phyloP scores from a whole-genome alignment of 2,888 invertebrate genomes.

The Idaea biselata region DNA sequence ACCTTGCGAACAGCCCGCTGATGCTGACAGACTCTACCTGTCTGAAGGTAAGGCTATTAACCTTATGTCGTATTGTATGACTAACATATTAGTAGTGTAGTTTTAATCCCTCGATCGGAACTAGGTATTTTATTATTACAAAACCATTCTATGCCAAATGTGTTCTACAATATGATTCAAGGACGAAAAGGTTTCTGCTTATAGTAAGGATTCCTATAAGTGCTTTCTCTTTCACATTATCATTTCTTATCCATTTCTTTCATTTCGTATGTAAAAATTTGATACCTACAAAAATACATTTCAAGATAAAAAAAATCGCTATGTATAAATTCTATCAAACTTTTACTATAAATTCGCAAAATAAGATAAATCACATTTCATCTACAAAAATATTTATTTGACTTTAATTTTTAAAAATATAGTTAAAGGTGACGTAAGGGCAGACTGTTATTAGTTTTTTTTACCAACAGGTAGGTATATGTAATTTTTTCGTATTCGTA shows the following conservation, averaged over 20 bases:
- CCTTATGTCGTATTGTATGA: background rate
- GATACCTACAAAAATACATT: background rate
- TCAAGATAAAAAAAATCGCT: background rate
- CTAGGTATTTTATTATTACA: too few species aligned
- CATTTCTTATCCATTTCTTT: too few species aligned
- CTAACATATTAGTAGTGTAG: too few species aligned
- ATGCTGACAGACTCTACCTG: constrained; percentile 68
- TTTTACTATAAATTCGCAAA: too few species aligned
- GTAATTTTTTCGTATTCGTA: background rate
- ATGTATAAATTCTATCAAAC: background rate
- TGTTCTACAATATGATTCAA: too few species aligned
- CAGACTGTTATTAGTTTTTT: constrained; percentile 28
- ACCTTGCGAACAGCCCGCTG: constrained; percentile 73
- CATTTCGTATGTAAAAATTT: too few species aligned
- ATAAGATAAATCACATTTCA: constrained; percentile 6
- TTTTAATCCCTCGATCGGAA: too few species aligned
- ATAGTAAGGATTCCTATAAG: too few species aligned
- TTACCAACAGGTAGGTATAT: background rate
- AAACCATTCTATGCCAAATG: too few species aligned
- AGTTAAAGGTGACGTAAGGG: constrained; percentile 35
- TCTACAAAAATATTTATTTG: constrained; percentile 2
- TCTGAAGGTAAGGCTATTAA: constrained; percentile 61
- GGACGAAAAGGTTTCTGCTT: too few species aligned
- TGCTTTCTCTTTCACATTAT: too few species aligned
- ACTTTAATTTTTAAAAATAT: constrained; percentile 13